Evolutionary conservation across 2,113 vertebrate species (phyloP), one percentile per base, ranked within the genome.

Genomic region (Barbus barbus): DNA sequence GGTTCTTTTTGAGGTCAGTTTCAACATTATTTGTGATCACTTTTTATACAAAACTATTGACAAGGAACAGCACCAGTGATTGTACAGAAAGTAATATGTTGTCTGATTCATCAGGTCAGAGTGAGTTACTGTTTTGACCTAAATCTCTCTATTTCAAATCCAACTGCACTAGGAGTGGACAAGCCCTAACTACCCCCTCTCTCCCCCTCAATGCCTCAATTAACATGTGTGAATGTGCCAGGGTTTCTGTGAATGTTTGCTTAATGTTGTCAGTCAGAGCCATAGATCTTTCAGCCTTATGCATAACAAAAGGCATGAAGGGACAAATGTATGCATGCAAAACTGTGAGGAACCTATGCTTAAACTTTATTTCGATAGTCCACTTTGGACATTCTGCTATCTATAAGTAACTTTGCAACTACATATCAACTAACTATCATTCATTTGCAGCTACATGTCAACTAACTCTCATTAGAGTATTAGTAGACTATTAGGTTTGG

Each of bases 211-310:
- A n/a, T 31, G 44, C 18, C n/a, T 28, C 48, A 77, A 86, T 91
- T 89, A 88, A 82, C 88, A 90, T 58, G 85, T 83, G 86, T 53
- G 56, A 86, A 79, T 36, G 75, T 41, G 83, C 24, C n/a, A 85
- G 82, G 75, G 48, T 74, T 76, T 31, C 67, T 87, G 86, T 83
- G 61, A 82, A 69, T 88, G 11, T 84, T 84, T 86, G 80, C n/a
- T 46, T 84, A 75, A 74, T 22, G 79, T 71, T 85, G 63, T 53
- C 9, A n/a, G 24, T 51, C 41, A 56, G 81, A 60, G 61, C 53
- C 24, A n/a, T 65, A 51, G 78, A 81, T 81, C 61, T 67, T 41
- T 26, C 26, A 67, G 13, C 28, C 81, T 83, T 33, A 65, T 63
- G 33, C 85, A 83, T 88, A 85, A 88, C 79, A 91, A 88, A 89